Conservation (phyloP, 2,888 invertebrate species). For the Chrysolina americana region DNA sequence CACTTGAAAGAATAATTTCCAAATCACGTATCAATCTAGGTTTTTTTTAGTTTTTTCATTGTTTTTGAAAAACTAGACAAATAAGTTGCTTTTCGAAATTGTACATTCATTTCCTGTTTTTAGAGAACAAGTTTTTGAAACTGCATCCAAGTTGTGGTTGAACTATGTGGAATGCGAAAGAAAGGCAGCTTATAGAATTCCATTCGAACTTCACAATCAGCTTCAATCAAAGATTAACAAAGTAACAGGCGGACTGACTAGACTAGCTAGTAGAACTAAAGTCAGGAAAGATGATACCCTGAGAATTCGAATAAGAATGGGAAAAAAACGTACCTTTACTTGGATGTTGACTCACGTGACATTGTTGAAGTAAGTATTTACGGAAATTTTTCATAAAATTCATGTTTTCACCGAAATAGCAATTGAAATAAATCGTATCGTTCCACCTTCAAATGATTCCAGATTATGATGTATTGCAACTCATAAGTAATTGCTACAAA, state of each 20-base stretch:
- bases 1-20: too few species aligned
- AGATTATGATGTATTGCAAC: too few species aligned
- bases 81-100: neutral
- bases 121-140: slow-evolving; percentile 85
- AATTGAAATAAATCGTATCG: too few species aligned
- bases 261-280: slow-evolving; percentile 90
- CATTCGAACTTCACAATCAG: slow-evolving; percentile 95
- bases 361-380: slow-evolving; percentile 75
- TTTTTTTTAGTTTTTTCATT: too few species aligned
- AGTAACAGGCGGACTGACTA: slow-evolving; percentile 91
- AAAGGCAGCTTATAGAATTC: slow-evolving; percentile 86
- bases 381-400: neutral
- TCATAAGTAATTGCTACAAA: neutral
- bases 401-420: neutral
- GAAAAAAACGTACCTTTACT: slow-evolving; percentile 77
- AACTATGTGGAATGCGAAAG: slow-evolving; percentile 92
- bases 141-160: slow-evolving; percentile 90
- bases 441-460: too few species aligned
- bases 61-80: too few species aligned
- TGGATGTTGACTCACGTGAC: slow-evolving; percentile 87
- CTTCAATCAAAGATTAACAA: slow-evolving; percentile 98
- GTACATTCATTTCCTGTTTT: slow-evolving; percentile 70
- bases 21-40: too few species aligned
- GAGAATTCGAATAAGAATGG: slow-evolving; percentile 73
- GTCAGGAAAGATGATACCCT: slow-evolving; percentile 89